Evolutionary conservation across 2,113 vertebrate genomes (phyloP).

Genomic region (Agapornis roseicollis): DNA sequence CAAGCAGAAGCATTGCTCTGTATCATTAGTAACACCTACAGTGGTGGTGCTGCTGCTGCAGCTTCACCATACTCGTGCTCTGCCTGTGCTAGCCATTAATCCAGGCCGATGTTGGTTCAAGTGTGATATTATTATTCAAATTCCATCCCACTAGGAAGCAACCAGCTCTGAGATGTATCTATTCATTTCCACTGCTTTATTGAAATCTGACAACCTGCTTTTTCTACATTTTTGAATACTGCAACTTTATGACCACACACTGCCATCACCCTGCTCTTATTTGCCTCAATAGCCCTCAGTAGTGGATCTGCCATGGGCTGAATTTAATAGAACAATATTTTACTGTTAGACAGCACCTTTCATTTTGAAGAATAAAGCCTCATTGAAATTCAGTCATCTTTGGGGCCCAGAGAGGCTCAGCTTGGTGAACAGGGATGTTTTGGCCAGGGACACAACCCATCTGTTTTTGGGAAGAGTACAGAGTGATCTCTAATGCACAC

Average conservation of each 20-base stretch:
- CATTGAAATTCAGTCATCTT: constrained; percentile 67
- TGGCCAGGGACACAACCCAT: background rate
- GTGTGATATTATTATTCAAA: constrained; percentile 60
- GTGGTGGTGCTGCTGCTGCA: background rate
- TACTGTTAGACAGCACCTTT: constrained; percentile 60
- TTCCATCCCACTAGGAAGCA: constrained; percentile 37
- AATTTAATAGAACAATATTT: constrained; percentile 71
- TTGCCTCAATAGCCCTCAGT: constrained; percentile 68
- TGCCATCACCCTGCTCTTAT: constrained; percentile 64
- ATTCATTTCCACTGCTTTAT: constrained; percentile 61
- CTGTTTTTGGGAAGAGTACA: background rate
- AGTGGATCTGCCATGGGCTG: constrained; percentile 63
- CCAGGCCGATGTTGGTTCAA: background rate
- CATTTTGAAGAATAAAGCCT: constrained; percentile 61
- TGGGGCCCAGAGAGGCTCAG: constrained; percentile 5
- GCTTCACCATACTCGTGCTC: constrained; percentile 25
- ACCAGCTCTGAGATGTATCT: constrained; percentile 30
- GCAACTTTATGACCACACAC: constrained; percentile 64
- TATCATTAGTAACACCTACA: background rate
- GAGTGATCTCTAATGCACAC: background rate
- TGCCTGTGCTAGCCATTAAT: constrained; percentile 16
- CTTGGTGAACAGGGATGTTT: background rate
- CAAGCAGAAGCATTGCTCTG: background rate
- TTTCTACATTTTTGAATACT: constrained; percentile 69
- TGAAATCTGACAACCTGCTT: constrained; percentile 46